Percentiles rank a stretch among this genome's conserved stretches.
These are phyloP conservation scores for Philonicus albiceps DNA, from an alignment of 2,888 invertebrate genomes.

Conservation along the genomic window DNA sequence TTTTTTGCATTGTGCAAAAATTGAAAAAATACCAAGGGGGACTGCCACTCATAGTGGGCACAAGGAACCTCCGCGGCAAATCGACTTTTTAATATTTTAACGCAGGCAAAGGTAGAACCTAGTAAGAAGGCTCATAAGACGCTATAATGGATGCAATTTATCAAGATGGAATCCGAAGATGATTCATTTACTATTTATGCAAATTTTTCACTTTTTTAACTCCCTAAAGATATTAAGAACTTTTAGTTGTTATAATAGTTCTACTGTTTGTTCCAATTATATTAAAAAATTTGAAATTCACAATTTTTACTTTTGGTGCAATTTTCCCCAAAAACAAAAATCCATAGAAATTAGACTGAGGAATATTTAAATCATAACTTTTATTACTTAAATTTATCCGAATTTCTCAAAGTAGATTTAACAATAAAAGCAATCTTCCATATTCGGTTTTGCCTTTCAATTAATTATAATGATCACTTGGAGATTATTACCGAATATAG, in stretches of 20 bases:
- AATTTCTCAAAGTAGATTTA: neutral
- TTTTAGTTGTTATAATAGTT: neutral
- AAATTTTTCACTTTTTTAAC: neutral
- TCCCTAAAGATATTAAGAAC: neutral
- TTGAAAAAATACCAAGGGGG: neutral
- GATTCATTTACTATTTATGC: neutral
- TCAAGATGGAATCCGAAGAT: neutral
- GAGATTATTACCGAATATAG: neutral
- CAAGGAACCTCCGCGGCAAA: neutral
- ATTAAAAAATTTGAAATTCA: neutral
- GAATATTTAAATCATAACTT: neutral
- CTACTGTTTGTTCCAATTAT: neutral
- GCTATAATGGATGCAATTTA: neutral
- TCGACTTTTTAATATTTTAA: constrained; percentile 25
- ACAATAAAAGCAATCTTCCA: neutral
- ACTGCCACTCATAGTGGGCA: neutral
- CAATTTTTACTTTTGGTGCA: neutral
- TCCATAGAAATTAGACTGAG: too few relatives aligned
- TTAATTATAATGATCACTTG: constrained; percentile 15
- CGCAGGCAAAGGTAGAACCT: neutral
- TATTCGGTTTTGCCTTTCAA: neutral
- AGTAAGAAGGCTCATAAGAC: neutral
- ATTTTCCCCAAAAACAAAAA: too few relatives aligned
- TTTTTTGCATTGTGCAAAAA: neutral
- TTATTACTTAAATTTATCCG: neutral